Base-by-base conservation (phyloP, 2,797 vertebrate species). In the Tadarida brasiliensis region DNA sequence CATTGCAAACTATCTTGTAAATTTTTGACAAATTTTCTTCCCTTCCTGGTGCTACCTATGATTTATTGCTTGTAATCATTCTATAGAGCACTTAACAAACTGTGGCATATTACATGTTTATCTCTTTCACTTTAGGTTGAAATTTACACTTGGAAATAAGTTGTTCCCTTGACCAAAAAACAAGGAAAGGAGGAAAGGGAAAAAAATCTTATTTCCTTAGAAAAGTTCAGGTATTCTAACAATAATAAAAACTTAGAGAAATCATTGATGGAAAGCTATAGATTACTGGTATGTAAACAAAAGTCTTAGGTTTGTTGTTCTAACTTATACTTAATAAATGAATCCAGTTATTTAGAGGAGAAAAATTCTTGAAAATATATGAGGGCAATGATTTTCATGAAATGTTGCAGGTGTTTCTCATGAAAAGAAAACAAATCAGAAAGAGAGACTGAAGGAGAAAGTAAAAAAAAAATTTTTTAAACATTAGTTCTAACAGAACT, bases 401-500 rank as follows among this genome's bases (percentile, higher is more conserved):
- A 95, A 77, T 90, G 44, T 59, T 95, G n/a, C 54, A 77, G 39
- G 49, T 92, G 12, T 95, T 95, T 93, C 94, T 96, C 87, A 76
- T 81, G 77, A 94, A 94, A 91, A 77, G 26, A 83, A 90, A 65
- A 63, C 28, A 88, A 94, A 82, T 80, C 61, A 95, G 85, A 89
- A 91, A 95, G 39, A 87, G 94, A 90, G 39, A 68, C 5, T 57
- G 26, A 91, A 47, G 11, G 20, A 80, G 49, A 91, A 82, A 91
- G 33, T 56, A 54, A 70, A 70, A 78, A 70, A 86, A 57, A 33
- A 56, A 87, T n/a, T n/a, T n/a, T n/a, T n/a, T n/a, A n/a, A n/a
- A 76, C 28, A 47, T 87, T 81, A 70, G 20, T 81, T 89, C 30
- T 71, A 96, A 83, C 30, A 70, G 30, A 93, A 89, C 83, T 95